Conservation (phyloP, 2,113 vertebrate genomes). For the human region GRCh38 chr15:37699501-37700000, state of each 20-base stretch:
- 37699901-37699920: neutral
- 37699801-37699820: neutral
- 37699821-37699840: neutral
- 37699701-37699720: neutral
- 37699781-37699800: neutral
- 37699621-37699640: neutral
- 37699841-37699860: neutral
- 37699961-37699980: neutral
- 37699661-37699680: neutral
- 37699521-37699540: neutral
- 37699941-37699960: neutral
- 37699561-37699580: neutral
- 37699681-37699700: neutral
- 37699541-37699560: neutral
- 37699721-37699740: neutral
- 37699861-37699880: neutral
- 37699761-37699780: neutral
- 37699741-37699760: neutral
- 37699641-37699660: neutral
- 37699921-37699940: neutral
- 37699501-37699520: neutral
- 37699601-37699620: neutral
- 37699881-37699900: neutral
- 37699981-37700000: neutral
- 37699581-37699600: neutral